A percentile compares a stretch with the other conserved stretches of the same genome.
phyloP scores from a whole-genome alignment of 2,888 invertebrate species.

The Eupithecia subfuscata region DNA sequence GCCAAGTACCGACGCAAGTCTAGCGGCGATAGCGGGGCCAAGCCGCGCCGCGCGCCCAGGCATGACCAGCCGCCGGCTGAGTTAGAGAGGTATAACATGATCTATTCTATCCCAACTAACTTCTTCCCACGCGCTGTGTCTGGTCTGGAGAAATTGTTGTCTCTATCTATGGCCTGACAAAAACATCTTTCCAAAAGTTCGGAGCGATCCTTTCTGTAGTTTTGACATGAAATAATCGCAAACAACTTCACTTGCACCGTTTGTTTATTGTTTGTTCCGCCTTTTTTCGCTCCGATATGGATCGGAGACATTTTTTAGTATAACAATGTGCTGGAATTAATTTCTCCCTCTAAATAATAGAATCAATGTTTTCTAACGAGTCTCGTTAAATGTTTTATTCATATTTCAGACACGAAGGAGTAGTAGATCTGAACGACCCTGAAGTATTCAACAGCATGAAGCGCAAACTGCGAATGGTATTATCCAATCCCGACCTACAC shows the following conservation, averaged over 20 bases:
- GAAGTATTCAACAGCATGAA: conserved; percentile 85
- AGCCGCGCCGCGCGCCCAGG: conserved; percentile 47
- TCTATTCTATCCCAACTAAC: background rate
- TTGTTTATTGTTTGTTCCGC: too few species aligned
- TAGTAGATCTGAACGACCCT: conserved; percentile 74
- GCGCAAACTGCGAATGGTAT: conserved; percentile 94
- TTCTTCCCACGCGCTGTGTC: too few species aligned
- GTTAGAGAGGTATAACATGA: conserved; percentile 56
- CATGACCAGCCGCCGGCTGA: conserved; percentile 62
- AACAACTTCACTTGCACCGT: too few species aligned
- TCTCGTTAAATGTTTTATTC: background rate
- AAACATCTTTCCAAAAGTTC: too few species aligned
- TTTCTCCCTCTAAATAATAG: too few species aligned
- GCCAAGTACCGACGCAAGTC: conserved; percentile 94
- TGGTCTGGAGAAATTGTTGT: too few species aligned
- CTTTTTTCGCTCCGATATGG: too few species aligned
- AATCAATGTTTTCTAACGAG: background rate
- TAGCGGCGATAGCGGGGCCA: conserved; percentile 68
- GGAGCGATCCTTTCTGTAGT: too few species aligned
- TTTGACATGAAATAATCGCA: too few species aligned
- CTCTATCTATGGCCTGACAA: too few species aligned
- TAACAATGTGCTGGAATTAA: too few species aligned
- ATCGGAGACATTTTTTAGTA: too few species aligned
- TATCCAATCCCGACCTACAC: conserved; percentile 94
- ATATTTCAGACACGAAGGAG: conserved; percentile 65